Evolutionary conservation across 2,113 vertebrate genomes (phyloP).

Genomic region (Paramisgurnus dabryanus): DNA sequence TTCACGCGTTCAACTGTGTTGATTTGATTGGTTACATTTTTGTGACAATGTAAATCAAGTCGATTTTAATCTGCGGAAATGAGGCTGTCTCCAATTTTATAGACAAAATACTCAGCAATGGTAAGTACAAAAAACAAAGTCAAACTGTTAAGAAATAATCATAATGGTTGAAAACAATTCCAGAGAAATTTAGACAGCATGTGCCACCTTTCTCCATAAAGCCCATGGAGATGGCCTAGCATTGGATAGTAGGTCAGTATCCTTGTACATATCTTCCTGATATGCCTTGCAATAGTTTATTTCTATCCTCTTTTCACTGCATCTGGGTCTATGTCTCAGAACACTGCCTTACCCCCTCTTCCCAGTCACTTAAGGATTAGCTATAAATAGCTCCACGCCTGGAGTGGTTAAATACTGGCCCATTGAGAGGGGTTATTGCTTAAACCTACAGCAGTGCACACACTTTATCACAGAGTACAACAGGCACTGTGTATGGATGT

Average conservation of each 20-base stretch:
- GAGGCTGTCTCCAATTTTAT: too few species aligned
- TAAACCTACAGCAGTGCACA: conserved; percentile 4
- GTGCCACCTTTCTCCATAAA: not conserved
- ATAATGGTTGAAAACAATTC: not conserved
- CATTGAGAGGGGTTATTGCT: conserved; percentile 24
- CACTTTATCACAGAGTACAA: not conserved
- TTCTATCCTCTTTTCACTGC: conserved; percentile 10
- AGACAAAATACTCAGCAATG: too few species aligned
- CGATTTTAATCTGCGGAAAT: too few species aligned
- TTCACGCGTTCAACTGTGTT: too few species aligned
- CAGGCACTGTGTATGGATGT: not conserved
- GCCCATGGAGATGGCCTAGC: not conserved
- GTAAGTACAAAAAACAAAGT: not conserved
- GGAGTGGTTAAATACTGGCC: conserved; percentile 38
- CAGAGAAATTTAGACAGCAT: not conserved
- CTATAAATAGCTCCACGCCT: conserved; percentile 54
- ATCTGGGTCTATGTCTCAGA: conserved; percentile 4
- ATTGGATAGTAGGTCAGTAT: not conserved
- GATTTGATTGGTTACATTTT: too few species aligned
- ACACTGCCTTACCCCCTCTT: conserved; percentile 22
- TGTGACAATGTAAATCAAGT: too few species aligned
- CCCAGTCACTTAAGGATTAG: conserved; percentile 41
- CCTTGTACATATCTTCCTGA: conserved; percentile 4
- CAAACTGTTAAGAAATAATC: not conserved
- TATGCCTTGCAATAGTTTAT: not conserved